Percentiles rank a stretch among this genome's conserved stretches.
phyloP scores from a whole-genome alignment of 1,140 invertebrate species.

The Cyphomyrmex costatus region DNA sequence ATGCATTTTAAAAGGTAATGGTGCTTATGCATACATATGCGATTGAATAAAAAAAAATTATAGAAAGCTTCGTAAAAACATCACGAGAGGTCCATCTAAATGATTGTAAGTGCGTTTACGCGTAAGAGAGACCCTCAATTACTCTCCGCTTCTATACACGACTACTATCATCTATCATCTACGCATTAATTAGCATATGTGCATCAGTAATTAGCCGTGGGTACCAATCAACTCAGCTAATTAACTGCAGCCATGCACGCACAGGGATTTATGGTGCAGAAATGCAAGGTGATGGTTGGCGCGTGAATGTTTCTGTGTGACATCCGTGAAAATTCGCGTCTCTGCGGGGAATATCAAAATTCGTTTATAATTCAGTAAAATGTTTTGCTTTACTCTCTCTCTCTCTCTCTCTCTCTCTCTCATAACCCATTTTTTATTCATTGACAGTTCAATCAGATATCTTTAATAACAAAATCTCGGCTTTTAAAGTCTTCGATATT shows the following conservation, averaged over 20 bases:
- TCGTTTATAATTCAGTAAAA: not conserved
- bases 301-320: slow-evolving; percentile 7
- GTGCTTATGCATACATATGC: too few relatives aligned
- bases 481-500: not conserved
- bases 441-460: not conserved
- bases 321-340: slow-evolving; percentile 45
- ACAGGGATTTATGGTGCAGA: slow-evolving; percentile 56
- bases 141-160: slow-evolving; percentile 36
- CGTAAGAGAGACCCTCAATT: slow-evolving; percentile 27
- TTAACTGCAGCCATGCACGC: slow-evolving; percentile 59
- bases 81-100: not conserved
- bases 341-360: slow-evolving; percentile 6
- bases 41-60: not conserved
- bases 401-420: too few relatives aligned
- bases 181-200: slow-evolving; percentile 61
- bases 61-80: not conserved
- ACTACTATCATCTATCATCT: slow-evolving; percentile 54
- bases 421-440: not conserved
- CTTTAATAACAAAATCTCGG: too few relatives aligned
- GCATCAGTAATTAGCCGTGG: slow-evolving; percentile 57
- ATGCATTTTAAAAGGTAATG: not conserved
- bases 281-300: slow-evolving; percentile 28
- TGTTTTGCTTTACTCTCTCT: slow-evolving; percentile 10
- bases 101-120: slow-evolving; percentile 27
- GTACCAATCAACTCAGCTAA: slow-evolving; percentile 62